Conservation (phyloP, 2,797 vertebrate species). For the Ispidina lecontei region DNA sequence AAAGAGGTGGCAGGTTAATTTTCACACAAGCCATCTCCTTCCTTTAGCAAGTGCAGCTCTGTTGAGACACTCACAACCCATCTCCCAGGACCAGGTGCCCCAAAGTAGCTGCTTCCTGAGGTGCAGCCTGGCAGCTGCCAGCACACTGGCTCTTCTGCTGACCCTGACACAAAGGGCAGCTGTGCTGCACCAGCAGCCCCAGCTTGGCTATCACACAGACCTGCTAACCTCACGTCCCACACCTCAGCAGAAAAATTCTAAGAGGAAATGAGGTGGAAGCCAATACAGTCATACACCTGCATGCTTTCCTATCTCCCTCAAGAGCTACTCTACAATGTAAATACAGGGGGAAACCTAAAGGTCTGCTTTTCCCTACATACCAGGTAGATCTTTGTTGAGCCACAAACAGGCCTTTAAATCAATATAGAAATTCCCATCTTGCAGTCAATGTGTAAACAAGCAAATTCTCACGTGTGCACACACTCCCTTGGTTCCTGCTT, state of each 20-base stretch:
- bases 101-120: neutral
- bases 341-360: neutral
- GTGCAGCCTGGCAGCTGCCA: neutral
- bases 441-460: neutral
- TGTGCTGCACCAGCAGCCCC: neutral
- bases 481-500: neutral
- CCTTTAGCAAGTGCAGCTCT: neutral
- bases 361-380: neutral
- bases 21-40: neutral
- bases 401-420: conserved; percentile 19
- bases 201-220: neutral
- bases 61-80: neutral
- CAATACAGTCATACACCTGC: neutral
- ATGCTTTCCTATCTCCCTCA: neutral
- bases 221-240: neutral
- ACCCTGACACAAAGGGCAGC: neutral
- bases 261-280: conserved; percentile 16
- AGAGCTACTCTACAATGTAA: neutral
- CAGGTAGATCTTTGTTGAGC: conserved; percentile 25
- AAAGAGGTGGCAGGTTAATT: neutral
- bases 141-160: neutral
- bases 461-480: neutral
- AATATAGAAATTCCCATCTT: neutral
- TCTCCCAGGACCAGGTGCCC: neutral
- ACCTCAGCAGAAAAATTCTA: neutral